A percentile compares a stretch with the other conserved stretches of the same genome.
Evolutionary conservation across 2,797 vertebrate species (phyloP).

Genomic region (Crypturellus tataupa): DNA sequence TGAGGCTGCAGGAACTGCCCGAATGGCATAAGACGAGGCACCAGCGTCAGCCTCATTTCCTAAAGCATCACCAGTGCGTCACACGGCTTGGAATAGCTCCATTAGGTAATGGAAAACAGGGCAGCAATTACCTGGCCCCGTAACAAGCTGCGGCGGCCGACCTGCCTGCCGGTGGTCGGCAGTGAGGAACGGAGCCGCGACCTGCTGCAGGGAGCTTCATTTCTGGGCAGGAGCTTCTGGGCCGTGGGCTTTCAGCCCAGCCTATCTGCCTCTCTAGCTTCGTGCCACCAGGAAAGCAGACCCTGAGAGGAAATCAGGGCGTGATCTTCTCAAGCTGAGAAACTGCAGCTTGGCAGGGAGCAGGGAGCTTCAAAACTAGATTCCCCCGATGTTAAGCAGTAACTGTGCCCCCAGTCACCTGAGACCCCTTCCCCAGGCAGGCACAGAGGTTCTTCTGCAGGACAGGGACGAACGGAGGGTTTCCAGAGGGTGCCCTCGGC

Average conservation of each 20-base stretch:
- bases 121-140: not conserved
- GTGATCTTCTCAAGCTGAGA: rapidly evolving
- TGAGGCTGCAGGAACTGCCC: rapidly evolving
- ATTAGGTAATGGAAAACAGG: not conserved
- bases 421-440: not conserved
- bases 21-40: not conserved
- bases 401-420: not conserved
- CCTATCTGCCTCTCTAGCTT: not conserved
- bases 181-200: not conserved
- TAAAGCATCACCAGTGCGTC: not conserved
- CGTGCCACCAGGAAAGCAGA: not conserved
- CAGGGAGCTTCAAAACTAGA: not conserved
- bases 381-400: not conserved
- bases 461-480: rapidly evolving
- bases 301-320: not conserved
- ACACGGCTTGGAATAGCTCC: not conserved
- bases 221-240: not conserved
- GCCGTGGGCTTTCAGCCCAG: not conserved
- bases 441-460: not conserved
- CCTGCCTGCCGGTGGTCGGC: not conserved
- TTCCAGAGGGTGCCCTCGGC: not conserved
- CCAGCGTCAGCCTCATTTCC: not conserved
- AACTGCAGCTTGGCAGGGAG: not conserved
- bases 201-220: not conserved
- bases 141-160: not conserved